Evolutionary conservation across 2,113 vertebrate species (phyloP).

Genomic region (Muntiacus reevesi): DNA sequence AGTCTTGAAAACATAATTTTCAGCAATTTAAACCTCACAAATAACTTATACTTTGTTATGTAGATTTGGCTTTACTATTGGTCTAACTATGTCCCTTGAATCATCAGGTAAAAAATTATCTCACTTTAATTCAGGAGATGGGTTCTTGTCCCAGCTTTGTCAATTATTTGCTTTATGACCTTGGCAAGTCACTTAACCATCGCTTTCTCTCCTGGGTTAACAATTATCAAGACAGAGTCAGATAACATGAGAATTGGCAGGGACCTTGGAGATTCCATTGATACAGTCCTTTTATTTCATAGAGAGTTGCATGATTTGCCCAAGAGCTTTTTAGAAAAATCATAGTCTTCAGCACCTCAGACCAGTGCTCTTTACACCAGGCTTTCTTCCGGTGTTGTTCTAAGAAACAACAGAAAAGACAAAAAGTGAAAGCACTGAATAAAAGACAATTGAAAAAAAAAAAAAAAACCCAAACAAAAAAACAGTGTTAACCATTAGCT

Average conservation of each 20-base stretch:
- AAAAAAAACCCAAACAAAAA: background rate
- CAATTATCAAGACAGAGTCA: constrained; percentile 32
- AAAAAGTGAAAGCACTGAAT: constrained; percentile 11
- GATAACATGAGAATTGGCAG: background rate
- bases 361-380: background rate
- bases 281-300: constrained; percentile 17
- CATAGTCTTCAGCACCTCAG: background rate
- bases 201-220: constrained; percentile 46
- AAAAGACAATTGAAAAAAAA: constrained; percentile 9
- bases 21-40: background rate
- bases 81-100: background rate
- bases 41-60: background rate
- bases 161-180: constrained; percentile 35
- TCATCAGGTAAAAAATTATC: background rate
- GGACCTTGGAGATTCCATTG: background rate
- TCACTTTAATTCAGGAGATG: background rate
- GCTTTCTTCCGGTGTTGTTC: background rate
- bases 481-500: constrained; percentile 6
- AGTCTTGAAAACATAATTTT: background rate
- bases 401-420: background rate
- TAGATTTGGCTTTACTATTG: background rate
- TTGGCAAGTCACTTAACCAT: constrained; percentile 41
- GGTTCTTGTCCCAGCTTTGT: constrained; percentile 2
- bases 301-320: background rate
- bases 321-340: background rate